phyloP scores from a whole-genome alignment of 2,113 vertebrate species.

The Aptenodytes patagonicus region DNA sequence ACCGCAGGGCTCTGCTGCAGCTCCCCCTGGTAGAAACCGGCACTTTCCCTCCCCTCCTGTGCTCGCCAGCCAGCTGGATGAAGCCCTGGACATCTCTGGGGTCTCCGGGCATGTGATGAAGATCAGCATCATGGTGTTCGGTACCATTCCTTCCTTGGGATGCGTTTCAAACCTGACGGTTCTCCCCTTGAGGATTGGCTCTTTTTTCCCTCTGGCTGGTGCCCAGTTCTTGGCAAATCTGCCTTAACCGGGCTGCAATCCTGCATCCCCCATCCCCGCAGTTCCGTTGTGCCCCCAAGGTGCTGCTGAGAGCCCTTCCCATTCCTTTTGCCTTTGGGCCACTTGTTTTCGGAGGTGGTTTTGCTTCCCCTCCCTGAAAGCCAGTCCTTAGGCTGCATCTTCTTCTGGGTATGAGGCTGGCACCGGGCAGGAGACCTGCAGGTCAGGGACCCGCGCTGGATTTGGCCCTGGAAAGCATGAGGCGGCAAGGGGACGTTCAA shows the following conservation, averaged over 20 bases:
- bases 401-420: neutral
- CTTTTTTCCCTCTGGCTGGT: neutral
- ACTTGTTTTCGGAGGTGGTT: neutral
- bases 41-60: neutral
- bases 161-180: neutral
- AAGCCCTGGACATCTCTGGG: neutral
- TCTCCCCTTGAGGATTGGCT: neutral
- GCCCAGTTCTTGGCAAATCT: neutral
- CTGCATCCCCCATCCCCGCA: neutral
- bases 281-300: neutral
- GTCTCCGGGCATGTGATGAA: neutral
- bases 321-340: neutral
- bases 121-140: neutral
- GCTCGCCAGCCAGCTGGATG: neutral
- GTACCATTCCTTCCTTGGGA: neutral
- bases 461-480: neutral
- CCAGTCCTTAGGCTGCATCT: neutral
- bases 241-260: neutral
- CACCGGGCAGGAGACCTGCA: neutral
- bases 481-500: fast-evolving
- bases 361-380: neutral
- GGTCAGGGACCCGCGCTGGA: neutral
- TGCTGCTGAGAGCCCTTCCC: neutral
- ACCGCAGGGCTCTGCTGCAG: neutral
- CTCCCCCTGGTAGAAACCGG: neutral